Base-by-base conservation (phyloP, 2,113 vertebrate genomes). In the Eulemur macaco region DNA sequence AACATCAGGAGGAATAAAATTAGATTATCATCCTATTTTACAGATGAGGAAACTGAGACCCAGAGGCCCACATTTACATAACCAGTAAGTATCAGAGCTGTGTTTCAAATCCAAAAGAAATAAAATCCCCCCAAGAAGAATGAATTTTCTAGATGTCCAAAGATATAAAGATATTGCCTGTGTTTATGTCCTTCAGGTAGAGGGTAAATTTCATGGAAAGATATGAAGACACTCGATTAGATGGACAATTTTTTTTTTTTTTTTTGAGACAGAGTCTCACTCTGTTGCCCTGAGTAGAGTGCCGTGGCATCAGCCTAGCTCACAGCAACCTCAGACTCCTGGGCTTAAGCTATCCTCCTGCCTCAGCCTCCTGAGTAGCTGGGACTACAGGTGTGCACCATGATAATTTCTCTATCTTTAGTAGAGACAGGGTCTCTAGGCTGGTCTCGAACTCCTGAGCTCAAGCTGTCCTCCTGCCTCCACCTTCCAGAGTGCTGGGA, bases 41-140 rank as follows among this genome's bases (percentile, higher is more conserved):
- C 23, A 95, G 89, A 71, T 66, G 45, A 92, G 47, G 50, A 96
- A 87, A 83, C n/a, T 56, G 86, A 94, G 37, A n/a, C 42, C 52
- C 50, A 50, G 29, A 42, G 34, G 34, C 9, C 45, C 20, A 42
- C 45, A 23, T 29, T 94, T 50, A 37, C 66, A 42, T 14, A 78
- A 52, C 21, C 42, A 84, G 5, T 27, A 81, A 58, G 14, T 71
- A 63, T 69, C 60, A 68, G 84, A 83, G 23, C 34, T 68, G 31
- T 23, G 73, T 39, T 92, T 87, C 45, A 95, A 77, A 73, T 90
- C 56, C 20, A 91, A 73, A 39, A 73, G 54, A 74, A 73, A 45
- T 37, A 71, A 76, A 89, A 52, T 47, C 1, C 3, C 17, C 23
- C 37, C 15, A 71, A 82, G 50, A 86, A 39, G 73, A 82, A 0